Percentiles rank a stretch among this genome's conserved stretches.
phyloP scores from a whole-genome alignment of 1,140 invertebrate genomes.

The Habropoda laboriosa region DNA sequence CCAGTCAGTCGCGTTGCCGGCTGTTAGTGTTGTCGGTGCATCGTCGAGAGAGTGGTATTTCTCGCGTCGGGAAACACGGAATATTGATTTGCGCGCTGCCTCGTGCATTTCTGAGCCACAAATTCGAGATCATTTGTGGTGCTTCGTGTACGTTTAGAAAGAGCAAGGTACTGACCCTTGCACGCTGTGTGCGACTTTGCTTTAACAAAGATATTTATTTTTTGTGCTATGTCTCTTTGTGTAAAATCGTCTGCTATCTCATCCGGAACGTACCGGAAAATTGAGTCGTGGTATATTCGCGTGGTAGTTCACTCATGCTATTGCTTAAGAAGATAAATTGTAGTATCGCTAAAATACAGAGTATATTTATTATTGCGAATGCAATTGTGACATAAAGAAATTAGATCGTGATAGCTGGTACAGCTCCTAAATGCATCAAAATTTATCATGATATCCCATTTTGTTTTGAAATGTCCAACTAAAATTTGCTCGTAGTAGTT shows the following conservation, averaged over 20 bases:
- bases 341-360: too few relatives aligned
- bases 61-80: constrained; percentile 4
- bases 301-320: not conserved
- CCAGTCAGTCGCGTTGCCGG: constrained; percentile 33
- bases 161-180: constrained; percentile 13
- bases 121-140: constrained; percentile 3
- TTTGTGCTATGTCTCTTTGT: too few relatives aligned
- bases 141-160: not conserved
- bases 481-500: not conserved
- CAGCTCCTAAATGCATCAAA: not conserved
- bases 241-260: not conserved
- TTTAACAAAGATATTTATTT: too few relatives aligned
- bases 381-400: not conserved
- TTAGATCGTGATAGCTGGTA: not conserved
- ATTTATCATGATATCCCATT: not conserved
- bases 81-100: constrained; percentile 24
- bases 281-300: not conserved
- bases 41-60: not conserved
- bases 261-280: not conserved
- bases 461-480: not conserved
- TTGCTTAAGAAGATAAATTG: not conserved
- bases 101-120: not conserved
- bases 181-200: not conserved
- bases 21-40: constrained; percentile 27
- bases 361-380: not conserved